Percentiles rank a stretch among this genome's conserved stretches.
Conservation (phyloP, 2,888 invertebrate genomes). For the Drosophila pseudotalamancana region DNA sequence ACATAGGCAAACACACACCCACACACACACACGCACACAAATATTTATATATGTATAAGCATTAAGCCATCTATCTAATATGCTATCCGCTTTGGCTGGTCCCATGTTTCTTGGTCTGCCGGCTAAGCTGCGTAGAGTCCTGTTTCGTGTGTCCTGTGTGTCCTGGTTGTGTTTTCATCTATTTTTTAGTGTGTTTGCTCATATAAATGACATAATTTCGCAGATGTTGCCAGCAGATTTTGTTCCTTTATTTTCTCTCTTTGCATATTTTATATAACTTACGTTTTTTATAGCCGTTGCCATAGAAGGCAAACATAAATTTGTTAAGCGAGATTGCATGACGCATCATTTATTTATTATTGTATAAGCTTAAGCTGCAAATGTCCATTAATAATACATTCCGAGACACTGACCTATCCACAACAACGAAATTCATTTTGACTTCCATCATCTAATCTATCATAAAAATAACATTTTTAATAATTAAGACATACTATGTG, state of each 20-base stretch:
- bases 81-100: slow-evolving; percentile 30
- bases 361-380: slow-evolving; percentile 54
- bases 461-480: background rate
- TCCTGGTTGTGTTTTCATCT: slow-evolving; percentile 58
- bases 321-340: slow-evolving; percentile 72
- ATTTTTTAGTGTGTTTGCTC: slow-evolving; percentile 75
- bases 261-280: slow-evolving; percentile 69
- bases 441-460: background rate
- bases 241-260: slow-evolving; percentile 23
- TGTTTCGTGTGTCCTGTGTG: slow-evolving; percentile 26
- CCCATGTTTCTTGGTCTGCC: slow-evolving; percentile 32
- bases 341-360: slow-evolving; percentile 62
- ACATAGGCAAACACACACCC: slow-evolving; percentile 2
- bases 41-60: too few species aligned
- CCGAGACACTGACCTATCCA: background rate
- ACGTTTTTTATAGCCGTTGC: slow-evolving; percentile 53
- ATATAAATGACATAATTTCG: slow-evolving; percentile 80
- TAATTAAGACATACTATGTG: background rate
- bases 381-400: slow-evolving; percentile 17
- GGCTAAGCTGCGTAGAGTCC: slow-evolving; percentile 65
- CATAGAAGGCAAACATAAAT: slow-evolving; percentile 63
- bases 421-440: background rate
- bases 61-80: slow-evolving; percentile 47
- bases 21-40: slow-evolving; percentile 9
- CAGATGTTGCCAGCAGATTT: slow-evolving; percentile 66